A percentile compares a stretch with the other conserved stretches of the same genome.
Evolutionary conservation across 2,888 invertebrate species (phyloP).

Genomic region (Phoenoteleia sp.): DNA sequence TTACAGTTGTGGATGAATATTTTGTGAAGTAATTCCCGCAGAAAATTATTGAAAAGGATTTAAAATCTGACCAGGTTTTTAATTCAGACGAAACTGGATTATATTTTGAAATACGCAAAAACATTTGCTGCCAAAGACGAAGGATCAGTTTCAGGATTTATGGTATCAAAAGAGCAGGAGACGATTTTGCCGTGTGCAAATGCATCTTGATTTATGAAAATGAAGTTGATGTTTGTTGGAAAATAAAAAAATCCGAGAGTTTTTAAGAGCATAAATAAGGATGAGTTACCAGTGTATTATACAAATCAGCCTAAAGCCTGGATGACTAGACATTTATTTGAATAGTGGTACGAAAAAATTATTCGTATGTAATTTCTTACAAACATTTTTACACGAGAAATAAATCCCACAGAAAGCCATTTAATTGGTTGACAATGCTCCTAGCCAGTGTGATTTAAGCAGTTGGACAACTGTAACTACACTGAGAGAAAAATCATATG

Average conservation of each 20-base stretch:
- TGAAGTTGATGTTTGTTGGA: background rate
- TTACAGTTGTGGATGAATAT: background rate
- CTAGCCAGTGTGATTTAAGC: too few species aligned
- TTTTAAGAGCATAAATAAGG: background rate
- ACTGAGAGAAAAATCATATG: too few species aligned
- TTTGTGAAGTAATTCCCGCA: background rate
- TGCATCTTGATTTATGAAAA: constrained; percentile 8
- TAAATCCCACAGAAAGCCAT: constrained; percentile 61
- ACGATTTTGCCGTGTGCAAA: constrained; percentile 29
- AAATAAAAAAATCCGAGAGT: constrained; percentile 17
- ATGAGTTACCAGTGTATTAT: constrained; percentile 19
- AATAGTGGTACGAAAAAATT: constrained; percentile 58
- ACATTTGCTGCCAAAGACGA: constrained; percentile 1
- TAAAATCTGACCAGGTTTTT: constrained; percentile 23
- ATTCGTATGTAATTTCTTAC: constrained; percentile 54
- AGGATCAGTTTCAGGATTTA: constrained; percentile 7
- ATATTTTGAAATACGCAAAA: background rate
- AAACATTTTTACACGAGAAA: constrained; percentile 53
- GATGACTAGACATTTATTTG: constrained; percentile 57
- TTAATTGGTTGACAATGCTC: constrained; percentile 62
- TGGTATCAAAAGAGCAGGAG: constrained; percentile 2
- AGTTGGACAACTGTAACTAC: too few species aligned
- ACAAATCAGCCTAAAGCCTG: constrained; percentile 27
- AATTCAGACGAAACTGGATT: constrained; percentile 26
- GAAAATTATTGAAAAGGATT: background rate